Conservation (phyloP, 2,113 vertebrate species). For the Alethe castanea region DNA sequence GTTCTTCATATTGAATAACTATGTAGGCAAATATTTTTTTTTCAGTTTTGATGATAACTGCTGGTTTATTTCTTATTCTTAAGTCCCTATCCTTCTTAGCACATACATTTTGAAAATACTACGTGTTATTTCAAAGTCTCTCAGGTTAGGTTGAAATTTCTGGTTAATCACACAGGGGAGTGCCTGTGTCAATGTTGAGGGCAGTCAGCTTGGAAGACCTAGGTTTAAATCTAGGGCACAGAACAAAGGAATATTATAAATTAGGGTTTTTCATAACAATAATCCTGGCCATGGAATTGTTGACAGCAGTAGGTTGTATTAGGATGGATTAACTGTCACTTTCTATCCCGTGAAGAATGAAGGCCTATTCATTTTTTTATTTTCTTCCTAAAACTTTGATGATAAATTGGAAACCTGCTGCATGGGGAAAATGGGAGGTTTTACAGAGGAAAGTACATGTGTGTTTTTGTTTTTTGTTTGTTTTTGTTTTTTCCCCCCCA, state of each 20-base stretch:
- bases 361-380: neutral
- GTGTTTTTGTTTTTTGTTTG: fast-evolving
- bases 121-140: neutral
- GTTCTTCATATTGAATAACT: neutral
- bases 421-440: neutral
- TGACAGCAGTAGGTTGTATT: neutral
- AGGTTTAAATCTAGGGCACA: neutral
- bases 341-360: neutral
- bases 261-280: neutral
- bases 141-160: neutral
- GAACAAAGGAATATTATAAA: neutral
- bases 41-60: neutral
- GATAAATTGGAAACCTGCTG: neutral
- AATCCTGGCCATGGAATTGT: neutral
- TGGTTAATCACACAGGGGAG: neutral
- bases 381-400: neutral
- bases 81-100: neutral
- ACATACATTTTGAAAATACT: neutral
- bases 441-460: neutral
- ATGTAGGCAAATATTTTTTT: neutral
- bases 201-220: neutral
- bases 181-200: neutral
- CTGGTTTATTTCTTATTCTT: neutral
- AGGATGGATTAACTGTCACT: neutral
- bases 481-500: neutral